phyloP scores from a whole-genome alignment of 2,888 invertebrate species.

The Drosophila anomelani region DNA sequence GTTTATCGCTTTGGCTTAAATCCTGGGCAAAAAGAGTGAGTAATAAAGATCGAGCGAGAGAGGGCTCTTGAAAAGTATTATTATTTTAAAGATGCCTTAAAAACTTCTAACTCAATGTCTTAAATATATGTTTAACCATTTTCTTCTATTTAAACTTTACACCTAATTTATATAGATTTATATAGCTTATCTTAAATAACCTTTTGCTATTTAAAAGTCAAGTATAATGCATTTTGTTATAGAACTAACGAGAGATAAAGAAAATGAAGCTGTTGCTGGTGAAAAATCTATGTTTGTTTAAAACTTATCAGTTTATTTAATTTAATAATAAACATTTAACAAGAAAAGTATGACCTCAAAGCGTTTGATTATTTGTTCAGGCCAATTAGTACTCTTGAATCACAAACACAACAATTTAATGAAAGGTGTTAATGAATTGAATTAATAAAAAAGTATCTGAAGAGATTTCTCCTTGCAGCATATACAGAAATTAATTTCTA shows the following conservation, averaged over 20 bases:
- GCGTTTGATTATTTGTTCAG: slow-evolving; percentile 1
- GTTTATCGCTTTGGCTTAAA: slow-evolving; percentile 90
- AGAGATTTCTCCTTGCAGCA: background rate
- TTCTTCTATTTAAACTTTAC: no score
- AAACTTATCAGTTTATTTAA: slow-evolving; percentile 7
- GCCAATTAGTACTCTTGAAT: slow-evolving; percentile 8
- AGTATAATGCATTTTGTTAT: background rate
- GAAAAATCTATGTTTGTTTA: background rate
- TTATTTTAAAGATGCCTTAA: no score
- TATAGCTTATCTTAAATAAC: background rate
- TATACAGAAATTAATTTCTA: no score
- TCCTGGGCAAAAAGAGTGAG: slow-evolving; percentile 89
- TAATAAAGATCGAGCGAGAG: slow-evolving; percentile 5
- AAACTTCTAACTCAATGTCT: no score
- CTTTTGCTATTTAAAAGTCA: background rate
- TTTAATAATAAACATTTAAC: slow-evolving; percentile 2
- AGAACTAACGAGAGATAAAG: background rate
- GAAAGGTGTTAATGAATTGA: slow-evolving; percentile 8
- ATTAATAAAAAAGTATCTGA: background rate
- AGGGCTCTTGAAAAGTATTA: background rate
- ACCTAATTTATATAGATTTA: background rate
- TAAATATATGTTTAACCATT: background rate
- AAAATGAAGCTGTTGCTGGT: background rate
- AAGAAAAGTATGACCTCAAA: slow-evolving; percentile 17
- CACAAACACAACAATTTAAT: background rate